A percentile compares a stretch with the other conserved stretches of the same genome.
phyloP scores from a whole-genome alignment of 1,140 invertebrate genomes.

The Trinorchestia longiramus region DNA sequence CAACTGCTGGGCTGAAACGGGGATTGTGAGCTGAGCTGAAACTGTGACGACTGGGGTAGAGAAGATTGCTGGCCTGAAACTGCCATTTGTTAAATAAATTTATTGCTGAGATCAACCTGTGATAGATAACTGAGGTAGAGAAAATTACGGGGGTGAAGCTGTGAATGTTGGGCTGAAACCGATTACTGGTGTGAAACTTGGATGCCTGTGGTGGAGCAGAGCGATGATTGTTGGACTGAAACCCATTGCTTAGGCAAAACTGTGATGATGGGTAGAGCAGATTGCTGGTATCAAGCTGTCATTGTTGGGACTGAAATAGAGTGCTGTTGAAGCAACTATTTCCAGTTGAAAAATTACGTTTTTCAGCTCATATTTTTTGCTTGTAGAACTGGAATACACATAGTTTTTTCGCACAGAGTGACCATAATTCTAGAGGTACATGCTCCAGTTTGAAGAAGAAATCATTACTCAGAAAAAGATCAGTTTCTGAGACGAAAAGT shows the following conservation, averaged over 20 bases:
- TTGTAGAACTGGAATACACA: neutral
- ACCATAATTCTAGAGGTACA: neutral
- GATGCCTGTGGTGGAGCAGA: neutral
- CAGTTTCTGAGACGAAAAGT: neutral
- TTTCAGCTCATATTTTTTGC: neutral
- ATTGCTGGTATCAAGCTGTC: too few relatives aligned
- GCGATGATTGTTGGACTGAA: neutral
- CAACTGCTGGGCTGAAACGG: neutral
- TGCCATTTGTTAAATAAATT: too few relatives aligned
- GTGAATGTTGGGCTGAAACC: too few relatives aligned
- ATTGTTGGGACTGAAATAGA: too few relatives aligned
- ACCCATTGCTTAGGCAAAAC: neutral
- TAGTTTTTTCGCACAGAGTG: neutral
- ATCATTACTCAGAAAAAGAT: neutral
- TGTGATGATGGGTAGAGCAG: too few relatives aligned
- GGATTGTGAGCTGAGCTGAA: neutral
- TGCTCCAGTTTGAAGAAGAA: neutral
- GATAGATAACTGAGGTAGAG: neutral
- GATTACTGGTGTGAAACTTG: neutral
- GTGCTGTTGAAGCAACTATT: too few relatives aligned
- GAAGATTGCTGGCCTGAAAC: too few relatives aligned
- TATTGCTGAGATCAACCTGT: too few relatives aligned
- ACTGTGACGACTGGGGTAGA: too few relatives aligned
- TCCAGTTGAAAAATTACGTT: neutral
- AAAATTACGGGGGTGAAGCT: too few relatives aligned